Conservation (phyloP, 2,113 vertebrate genomes). For the Chitala chitala region DNA sequence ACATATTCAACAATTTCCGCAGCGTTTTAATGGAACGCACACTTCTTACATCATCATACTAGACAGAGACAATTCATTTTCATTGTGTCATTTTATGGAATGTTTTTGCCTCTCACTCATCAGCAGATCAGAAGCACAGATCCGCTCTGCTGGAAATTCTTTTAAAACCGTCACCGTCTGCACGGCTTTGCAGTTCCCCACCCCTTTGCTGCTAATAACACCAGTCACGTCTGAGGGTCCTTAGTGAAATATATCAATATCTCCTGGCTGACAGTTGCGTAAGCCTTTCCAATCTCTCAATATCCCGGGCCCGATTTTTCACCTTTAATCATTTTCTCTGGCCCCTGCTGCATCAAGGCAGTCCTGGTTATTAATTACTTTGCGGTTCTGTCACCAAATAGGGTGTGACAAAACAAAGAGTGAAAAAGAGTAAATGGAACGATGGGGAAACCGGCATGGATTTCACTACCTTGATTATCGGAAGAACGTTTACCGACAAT, state of each 20-base stretch:
- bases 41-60: neutral
- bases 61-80: neutral
- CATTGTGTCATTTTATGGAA: neutral
- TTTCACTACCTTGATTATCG: neutral
- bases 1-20: neutral
- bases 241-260: conserved; percentile 50
- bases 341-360: neutral
- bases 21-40: neutral
- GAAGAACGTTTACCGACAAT: conserved; percentile 10
- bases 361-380: conserved; percentile 24
- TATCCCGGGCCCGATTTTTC: conserved; percentile 41
- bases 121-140: neutral
- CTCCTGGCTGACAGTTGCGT: conserved; percentile 46
- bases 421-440: conserved; percentile 15
- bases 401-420: conserved; percentile 16
- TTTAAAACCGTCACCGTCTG: too few species aligned
- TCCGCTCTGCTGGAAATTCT: neutral
- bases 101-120: neutral
- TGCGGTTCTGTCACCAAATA: conserved; percentile 15
- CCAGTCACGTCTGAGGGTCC: conserved; percentile 34
- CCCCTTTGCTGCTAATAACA: conserved; percentile 27
- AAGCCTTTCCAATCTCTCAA: conserved; percentile 45
- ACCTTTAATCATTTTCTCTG: conserved; percentile 47
- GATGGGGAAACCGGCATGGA: neutral
- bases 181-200: neutral